These are phyloP conservation scores for Stenodera caucasica DNA, from an alignment of 2,888 invertebrate genomes.

Conservation along the genomic window DNA sequence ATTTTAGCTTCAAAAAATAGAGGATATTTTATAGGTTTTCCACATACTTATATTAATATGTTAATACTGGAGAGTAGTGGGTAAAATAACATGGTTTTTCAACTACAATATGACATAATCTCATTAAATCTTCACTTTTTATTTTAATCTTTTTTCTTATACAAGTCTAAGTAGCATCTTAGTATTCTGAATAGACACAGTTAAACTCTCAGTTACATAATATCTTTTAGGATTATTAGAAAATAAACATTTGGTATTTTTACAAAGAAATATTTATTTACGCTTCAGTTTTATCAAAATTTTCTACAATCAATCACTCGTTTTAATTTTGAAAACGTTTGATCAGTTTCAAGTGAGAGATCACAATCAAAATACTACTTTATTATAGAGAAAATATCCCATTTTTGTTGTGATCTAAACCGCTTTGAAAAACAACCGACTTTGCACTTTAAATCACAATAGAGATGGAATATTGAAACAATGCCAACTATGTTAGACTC, in stretches of 20 bases:
- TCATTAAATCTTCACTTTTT: not conserved
- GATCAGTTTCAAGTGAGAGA: too few species aligned
- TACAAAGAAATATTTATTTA: too few species aligned
- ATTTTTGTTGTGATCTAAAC: too few species aligned
- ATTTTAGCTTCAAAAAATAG: too few species aligned
- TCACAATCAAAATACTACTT: too few species aligned
- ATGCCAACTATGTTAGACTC: too few species aligned
- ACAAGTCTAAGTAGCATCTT: not conserved
- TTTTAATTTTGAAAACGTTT: too few species aligned
- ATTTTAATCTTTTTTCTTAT: not conserved
- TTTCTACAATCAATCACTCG: not conserved
- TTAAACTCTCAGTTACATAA: not conserved
- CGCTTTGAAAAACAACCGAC: too few species aligned
- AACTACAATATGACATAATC: not conserved
- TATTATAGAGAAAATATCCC: too few species aligned
- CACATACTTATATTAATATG: not conserved
- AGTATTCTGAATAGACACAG: not conserved
- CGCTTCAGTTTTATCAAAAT: not conserved
- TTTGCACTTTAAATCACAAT: too few species aligned
- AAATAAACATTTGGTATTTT: slow-evolving; percentile 2
- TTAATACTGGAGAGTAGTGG: not conserved
- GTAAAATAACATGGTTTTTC: not conserved
- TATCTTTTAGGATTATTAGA: not conserved
- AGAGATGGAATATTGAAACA: too few species aligned
- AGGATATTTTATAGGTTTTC: too few species aligned